Conservation (phyloP, 2,797 vertebrate genomes). For the Centropyge bicolor region DNA sequence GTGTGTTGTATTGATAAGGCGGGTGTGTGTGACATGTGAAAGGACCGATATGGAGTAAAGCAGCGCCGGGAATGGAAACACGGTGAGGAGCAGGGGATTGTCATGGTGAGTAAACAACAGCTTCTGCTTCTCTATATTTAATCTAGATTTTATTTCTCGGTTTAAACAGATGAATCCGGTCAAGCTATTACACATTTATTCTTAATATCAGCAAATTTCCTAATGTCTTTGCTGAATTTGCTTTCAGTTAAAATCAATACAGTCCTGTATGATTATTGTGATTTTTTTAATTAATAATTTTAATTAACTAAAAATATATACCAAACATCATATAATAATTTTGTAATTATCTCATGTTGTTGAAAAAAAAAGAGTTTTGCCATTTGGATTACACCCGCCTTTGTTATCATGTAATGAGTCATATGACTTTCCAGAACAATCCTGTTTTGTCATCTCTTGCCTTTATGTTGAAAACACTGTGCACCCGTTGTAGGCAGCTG, state of each 20-base stretch:
- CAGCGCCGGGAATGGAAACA: conserved; percentile 70
- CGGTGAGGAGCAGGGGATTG: conserved; percentile 53
- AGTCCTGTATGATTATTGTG: background rate
- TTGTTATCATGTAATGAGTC: conserved; percentile 68
- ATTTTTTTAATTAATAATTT: background rate
- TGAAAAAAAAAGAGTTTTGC: background rate
- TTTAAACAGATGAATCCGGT: background rate
- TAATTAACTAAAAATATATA: background rate
- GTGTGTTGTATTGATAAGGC: conserved; percentile 78
- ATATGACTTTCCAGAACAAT: conserved; percentile 79
- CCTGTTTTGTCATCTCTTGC: conserved; percentile 65
- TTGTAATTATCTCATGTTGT: background rate
- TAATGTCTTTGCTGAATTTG: background rate
- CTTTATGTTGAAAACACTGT: conserved; percentile 57
- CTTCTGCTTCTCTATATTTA: conserved; percentile 2
- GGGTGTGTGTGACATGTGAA: conserved; percentile 76
- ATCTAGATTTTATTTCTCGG: background rate
- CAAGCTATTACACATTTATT: background rate
- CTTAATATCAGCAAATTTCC: background rate
- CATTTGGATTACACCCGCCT: conserved; percentile 11
- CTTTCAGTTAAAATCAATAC: background rate
- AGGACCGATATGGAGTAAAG: conserved; percentile 69
- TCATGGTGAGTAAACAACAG: conserved; percentile 77
- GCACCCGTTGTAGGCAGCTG: conserved; percentile 17
- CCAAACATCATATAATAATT: background rate